Conservation (phyloP, 2,113 vertebrate genomes). For the Parus major region DNA sequence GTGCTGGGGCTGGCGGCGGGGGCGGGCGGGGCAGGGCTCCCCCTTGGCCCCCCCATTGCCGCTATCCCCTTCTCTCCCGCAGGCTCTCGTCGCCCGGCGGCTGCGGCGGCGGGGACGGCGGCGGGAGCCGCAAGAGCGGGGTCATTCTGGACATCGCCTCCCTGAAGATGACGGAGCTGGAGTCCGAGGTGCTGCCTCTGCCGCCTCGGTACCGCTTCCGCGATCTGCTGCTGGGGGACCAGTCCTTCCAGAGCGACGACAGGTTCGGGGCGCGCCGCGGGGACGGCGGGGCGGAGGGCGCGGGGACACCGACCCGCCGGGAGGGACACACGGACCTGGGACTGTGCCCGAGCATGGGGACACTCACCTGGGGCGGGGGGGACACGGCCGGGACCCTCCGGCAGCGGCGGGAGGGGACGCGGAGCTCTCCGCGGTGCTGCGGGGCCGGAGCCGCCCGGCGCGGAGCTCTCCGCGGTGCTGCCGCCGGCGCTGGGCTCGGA, state of each 20-base stretch:
- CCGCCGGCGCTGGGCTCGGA: background rate
- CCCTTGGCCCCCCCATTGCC: background rate
- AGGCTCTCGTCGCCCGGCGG: conserved; percentile 78
- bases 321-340: fast-evolving
- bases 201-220: conserved; percentile 95
- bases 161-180: conserved; percentile 88
- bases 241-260: conserved; percentile 91
- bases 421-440: conserved; percentile 57
- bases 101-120: conserved; percentile 65
- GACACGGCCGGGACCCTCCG: background rate
- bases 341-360: fast-evolving
- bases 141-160: conserved; percentile 84
- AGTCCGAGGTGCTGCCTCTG: conserved; percentile 89
- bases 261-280: conserved; percentile 77
- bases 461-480: conserved; percentile 67
- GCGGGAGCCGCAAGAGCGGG: conserved; percentile 75
- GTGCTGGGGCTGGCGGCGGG: background rate
- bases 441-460: background rate
- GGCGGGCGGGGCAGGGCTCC: background rate
- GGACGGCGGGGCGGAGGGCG: background rate
- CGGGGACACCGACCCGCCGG: background rate
- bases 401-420: too few species aligned
- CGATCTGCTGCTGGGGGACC: conserved; percentile 94
- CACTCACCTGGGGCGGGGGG: fast-evolving
- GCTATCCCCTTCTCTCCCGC: conserved; percentile 5